A percentile compares a stretch with the other conserved stretches of the same genome.
Conservation (phyloP, 2,113 vertebrate species). For the Columba livia region DNA sequence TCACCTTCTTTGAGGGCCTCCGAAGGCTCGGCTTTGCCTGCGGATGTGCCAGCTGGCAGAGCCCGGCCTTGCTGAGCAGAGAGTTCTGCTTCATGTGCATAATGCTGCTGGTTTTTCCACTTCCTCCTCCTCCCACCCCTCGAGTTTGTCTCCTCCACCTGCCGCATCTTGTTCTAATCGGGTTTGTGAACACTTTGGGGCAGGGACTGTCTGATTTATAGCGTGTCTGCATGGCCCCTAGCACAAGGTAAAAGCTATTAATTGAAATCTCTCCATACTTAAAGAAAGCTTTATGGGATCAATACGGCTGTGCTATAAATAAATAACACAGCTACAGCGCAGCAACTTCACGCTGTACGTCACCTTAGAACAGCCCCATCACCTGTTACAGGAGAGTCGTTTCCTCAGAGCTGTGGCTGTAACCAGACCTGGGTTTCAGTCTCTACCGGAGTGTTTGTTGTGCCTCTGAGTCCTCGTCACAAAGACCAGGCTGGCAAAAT, state of each 20-base stretch:
- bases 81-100: slow-evolving; percentile 31
- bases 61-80: slow-evolving; percentile 49
- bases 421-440: neutral
- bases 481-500: neutral
- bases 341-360: neutral
- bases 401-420: neutral
- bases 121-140: slow-evolving; percentile 62
- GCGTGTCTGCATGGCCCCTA: slow-evolving; percentile 45
- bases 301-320: slow-evolving; percentile 36
- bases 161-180: slow-evolving; percentile 63
- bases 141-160: slow-evolving; percentile 59
- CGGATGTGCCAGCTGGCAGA: slow-evolving; percentile 50
- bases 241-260: slow-evolving; percentile 45
- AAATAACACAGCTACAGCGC: neutral
- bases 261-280: slow-evolving; percentile 44
- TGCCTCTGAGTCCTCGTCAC: neutral
- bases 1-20: slow-evolving; percentile 14
- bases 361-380: neutral
- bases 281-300: slow-evolving; percentile 52
- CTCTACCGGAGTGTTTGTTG: neutral
- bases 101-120: neutral
- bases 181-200: slow-evolving; percentile 55
- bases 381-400: neutral
- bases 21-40: slow-evolving; percentile 41
- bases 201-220: slow-evolving; percentile 60